A percentile compares a stretch with the other conserved stretches of the same genome.
Evolutionary conservation across 1,140 invertebrate species (phyloP).

Genomic region (Coptotermes formosanus): DNA sequence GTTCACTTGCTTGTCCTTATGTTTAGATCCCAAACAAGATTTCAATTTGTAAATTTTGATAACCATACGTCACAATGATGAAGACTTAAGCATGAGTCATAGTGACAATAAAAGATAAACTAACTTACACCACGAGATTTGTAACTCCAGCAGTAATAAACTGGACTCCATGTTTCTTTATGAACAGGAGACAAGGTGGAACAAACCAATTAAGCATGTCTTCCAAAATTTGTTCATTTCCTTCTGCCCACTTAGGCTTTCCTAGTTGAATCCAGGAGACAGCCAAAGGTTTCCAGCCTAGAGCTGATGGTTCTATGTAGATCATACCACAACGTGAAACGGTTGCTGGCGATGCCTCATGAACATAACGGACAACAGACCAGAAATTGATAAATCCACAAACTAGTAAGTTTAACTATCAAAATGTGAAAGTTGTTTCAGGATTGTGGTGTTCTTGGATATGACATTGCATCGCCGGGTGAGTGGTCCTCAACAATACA

Average conservation of each 20-base stretch:
- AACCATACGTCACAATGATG: too few relatives aligned
- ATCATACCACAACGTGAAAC: constrained; percentile 96
- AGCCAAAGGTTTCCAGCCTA: constrained; percentile 69
- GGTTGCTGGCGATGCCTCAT: constrained; percentile 82
- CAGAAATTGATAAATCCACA: too few relatives aligned
- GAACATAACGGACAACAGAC: not conserved
- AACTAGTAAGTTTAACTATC: too few relatives aligned
- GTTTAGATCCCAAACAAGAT: too few relatives aligned
- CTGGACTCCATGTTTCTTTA: constrained; percentile 64
- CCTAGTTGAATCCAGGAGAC: constrained; percentile 72
- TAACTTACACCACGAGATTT: constrained; percentile 50
- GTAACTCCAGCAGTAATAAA: constrained; percentile 72
- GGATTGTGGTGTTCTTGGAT: too few relatives aligned
- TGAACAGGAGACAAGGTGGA: constrained; percentile 64
- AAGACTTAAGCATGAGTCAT: too few relatives aligned
- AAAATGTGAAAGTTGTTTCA: too few relatives aligned
- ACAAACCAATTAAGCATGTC: constrained; percentile 75
- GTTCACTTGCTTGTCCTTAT: too few relatives aligned
- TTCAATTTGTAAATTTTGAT: too few relatives aligned
- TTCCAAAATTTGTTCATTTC: constrained; percentile 59
- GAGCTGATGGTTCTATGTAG: constrained; percentile 77
- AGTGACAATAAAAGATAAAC: too few relatives aligned
- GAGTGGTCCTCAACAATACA: too few relatives aligned
- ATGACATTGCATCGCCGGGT: too few relatives aligned
- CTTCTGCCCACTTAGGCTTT: constrained; percentile 63